Evolutionary conservation across 2,797 vertebrate genomes (phyloP).

Genomic region (Clangula hyemalis): DNA sequence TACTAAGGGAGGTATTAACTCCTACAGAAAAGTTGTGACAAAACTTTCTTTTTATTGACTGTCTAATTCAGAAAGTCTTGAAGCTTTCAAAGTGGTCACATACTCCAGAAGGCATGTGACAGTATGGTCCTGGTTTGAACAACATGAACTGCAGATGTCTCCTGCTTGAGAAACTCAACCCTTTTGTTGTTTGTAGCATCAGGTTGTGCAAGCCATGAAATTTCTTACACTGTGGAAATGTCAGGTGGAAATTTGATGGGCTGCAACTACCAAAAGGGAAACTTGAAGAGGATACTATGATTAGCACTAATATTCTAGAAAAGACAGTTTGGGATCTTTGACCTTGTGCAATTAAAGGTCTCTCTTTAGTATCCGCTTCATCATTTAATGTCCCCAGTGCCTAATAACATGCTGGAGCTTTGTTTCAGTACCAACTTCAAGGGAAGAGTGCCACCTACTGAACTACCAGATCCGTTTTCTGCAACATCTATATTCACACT

Average conservation of each 20-base stretch:
- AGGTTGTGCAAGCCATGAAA: neutral
- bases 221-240: accelerated
- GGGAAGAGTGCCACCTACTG: slow-evolving; percentile 72
- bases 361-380: neutral
- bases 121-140: neutral
- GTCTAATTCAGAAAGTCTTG: neutral
- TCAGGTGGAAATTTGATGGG: neutral
- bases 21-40: neutral
- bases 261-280: neutral
- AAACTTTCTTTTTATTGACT: neutral
- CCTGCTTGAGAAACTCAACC: neutral
- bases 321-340: neutral
- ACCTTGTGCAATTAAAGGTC: neutral
- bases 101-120: neutral
- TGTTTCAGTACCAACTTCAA: slow-evolving; percentile 24
- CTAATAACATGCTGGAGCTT: neutral
- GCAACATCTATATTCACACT: neutral
- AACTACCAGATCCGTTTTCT: neutral
- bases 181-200: neutral
- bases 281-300: neutral
- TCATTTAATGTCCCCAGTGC: neutral
- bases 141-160: neutral
- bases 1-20: neutral
- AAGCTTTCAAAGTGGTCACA: neutral
- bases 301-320: neutral